Evolutionary conservation across 2,113 vertebrate genomes (phyloP), one percentile per base, ranked within the genome.

Genomic region (Zosterops lateralis): DNA sequence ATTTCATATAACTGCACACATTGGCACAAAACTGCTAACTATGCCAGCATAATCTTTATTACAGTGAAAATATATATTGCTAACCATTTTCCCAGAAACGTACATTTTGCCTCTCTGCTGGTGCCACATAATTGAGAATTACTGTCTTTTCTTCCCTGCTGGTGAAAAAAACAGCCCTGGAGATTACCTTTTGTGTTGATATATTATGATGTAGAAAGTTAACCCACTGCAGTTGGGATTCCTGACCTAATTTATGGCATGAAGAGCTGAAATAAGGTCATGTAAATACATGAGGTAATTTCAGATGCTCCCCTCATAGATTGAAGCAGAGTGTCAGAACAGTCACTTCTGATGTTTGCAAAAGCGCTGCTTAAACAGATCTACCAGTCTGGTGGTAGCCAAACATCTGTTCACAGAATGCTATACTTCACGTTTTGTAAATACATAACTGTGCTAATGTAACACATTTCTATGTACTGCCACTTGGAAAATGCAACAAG

Each of bases 341-440:
- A 90, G 80, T 90, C 78, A 76, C 74, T 94, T 96, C 62, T 92
- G 91, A 95, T 94, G 86, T 96, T 96, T 95, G 92, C 82, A 93
- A 89, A 92, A 93, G 89, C 1, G 6, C 91, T 92, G 89, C 92
- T 92, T 89, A 94, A 93, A 95, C 75, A 66, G 85, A 87, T 78
- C 93, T 87, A 42, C 90, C 93, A 83, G 81, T 71, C 89, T 86
- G 82, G 91, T 73, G 90, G 94, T 76, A 94, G 83, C 78, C 56
- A 97, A 96, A 93, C 82, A 96, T 90, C 95, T 96, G 95, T 58
- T 97, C 42, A 22, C 68, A 95, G 85, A 93, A 91, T 38, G 74
- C 42, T 88, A 16, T 20, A 51, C 73, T 96, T 94, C 79, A 53
- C 73, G 6, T 95, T 96, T 93, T 82, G 89, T 87, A 96, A 96